A percentile compares a stretch with the other conserved stretches of the same genome.
phyloP scores from a whole-genome alignment of 2,113 vertebrate species.

The Machaerirhynchus nigripectus region DNA sequence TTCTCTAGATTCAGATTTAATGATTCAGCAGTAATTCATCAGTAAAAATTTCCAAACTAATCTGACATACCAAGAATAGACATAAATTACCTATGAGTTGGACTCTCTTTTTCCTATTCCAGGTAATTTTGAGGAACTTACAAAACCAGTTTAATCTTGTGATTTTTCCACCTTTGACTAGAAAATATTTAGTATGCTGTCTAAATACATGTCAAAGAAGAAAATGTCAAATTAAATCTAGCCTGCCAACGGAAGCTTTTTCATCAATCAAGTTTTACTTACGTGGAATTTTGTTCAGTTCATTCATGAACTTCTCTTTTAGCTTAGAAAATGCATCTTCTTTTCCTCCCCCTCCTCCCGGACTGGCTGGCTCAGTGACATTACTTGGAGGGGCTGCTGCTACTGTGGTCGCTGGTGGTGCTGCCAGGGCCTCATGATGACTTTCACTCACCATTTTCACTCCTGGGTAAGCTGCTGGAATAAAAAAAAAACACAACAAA shows the following conservation, averaged over 20 bases:
- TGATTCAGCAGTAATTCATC: background rate
- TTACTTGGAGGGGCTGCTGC: constrained; percentile 77
- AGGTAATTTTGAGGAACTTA: background rate
- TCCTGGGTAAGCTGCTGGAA: constrained; percentile 37
- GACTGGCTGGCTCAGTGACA: constrained; percentile 81
- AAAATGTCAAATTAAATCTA: background rate
- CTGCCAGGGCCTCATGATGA: constrained; percentile 89
- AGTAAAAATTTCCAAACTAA: background rate
- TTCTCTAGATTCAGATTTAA: background rate
- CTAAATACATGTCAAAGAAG: background rate
- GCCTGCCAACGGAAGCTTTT: background rate
- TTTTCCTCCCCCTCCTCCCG: constrained; percentile 81
- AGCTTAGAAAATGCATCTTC: constrained; percentile 93
- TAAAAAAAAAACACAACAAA: background rate
- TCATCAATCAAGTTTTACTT: constrained; percentile 70
- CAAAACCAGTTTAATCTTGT: background rate
- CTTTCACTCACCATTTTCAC: constrained; percentile 84
- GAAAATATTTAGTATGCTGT: background rate
- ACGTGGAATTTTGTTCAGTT: constrained; percentile 97
- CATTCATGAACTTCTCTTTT: constrained; percentile 99
- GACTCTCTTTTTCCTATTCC: background rate
- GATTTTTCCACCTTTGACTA: background rate
- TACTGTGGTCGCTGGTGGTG: constrained; percentile 78
- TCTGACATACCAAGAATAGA: background rate
- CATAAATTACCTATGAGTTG: background rate